Conservation (phyloP, 2,888 invertebrate genomes). For the Callinectes sapidus region DNA sequence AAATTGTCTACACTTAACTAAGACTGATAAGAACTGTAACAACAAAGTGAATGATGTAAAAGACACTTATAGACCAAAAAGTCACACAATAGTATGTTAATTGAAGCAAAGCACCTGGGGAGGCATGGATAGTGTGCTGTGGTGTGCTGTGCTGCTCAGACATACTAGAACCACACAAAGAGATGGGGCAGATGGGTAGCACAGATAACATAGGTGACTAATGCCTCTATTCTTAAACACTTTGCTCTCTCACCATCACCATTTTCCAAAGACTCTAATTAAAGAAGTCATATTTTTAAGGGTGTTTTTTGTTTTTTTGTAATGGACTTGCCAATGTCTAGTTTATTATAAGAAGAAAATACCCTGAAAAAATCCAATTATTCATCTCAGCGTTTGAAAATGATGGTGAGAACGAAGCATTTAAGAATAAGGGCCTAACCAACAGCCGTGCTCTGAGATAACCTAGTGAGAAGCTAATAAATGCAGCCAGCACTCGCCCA, state of each 20-base stretch:
- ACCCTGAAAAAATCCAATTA: too few species aligned
- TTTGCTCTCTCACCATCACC: too few species aligned
- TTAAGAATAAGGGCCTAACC: too few species aligned
- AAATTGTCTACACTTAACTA: too few species aligned
- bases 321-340: too few species aligned
- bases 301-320: too few species aligned
- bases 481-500: background rate
- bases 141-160: background rate
- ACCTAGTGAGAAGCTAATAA: background rate
- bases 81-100: background rate
- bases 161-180: background rate
- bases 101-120: background rate
- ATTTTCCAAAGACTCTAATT: too few species aligned
- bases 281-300: too few species aligned
- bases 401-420: too few species aligned
- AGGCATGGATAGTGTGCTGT: background rate
- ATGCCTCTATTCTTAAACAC: too few species aligned
- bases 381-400: too few species aligned
- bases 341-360: too few species aligned
- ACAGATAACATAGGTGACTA: background rate
- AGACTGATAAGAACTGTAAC: background rate
- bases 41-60: background rate
- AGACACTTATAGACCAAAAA: background rate
- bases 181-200: background rate
- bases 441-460: background rate